These are phyloP conservation scores for Salvelinus sp. DNA, from an alignment of 2,113 vertebrate species.

Conservation along the genomic window DNA sequence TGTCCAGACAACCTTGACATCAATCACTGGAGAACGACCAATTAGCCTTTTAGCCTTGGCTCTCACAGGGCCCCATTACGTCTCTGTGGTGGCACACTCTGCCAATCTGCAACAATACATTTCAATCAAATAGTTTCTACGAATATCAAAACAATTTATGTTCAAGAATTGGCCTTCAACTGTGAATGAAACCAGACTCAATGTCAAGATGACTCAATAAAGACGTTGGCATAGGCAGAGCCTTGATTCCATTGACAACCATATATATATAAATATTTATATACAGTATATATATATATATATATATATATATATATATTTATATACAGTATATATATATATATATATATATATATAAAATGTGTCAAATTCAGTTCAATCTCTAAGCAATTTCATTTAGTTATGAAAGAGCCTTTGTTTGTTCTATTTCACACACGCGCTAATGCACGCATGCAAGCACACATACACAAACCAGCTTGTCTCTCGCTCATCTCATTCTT, in stretches of 20 bases:
- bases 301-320: background rate
- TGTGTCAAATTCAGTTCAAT: background rate
- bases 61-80: slow-evolving; percentile 44
- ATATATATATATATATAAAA: background rate
- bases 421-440: too few relatives aligned
- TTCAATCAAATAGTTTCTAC: slow-evolving; percentile 23
- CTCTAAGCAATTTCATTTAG: too few relatives aligned
- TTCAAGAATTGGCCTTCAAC: slow-evolving; percentile 14
- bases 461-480: too few relatives aligned
- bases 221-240: background rate
- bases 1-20: slow-evolving; percentile 56
- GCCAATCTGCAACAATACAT: slow-evolving; percentile 43
- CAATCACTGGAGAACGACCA: slow-evolving; percentile 64
- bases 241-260: background rate
- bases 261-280: too few relatives aligned
- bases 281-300: slow-evolving; percentile 8
- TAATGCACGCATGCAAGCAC: too few relatives aligned
- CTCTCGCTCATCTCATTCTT: background rate
- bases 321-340: slow-evolving; percentile 12
- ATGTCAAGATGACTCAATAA: background rate
- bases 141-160: slow-evolving; percentile 11
- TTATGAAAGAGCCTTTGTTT: background rate
- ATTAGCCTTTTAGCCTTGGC: slow-evolving; percentile 64
- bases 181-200: background rate
- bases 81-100: slow-evolving; percentile 27